Conservation (phyloP, 2,113 vertebrate genomes). For the Muntiacus reevesi region DNA sequence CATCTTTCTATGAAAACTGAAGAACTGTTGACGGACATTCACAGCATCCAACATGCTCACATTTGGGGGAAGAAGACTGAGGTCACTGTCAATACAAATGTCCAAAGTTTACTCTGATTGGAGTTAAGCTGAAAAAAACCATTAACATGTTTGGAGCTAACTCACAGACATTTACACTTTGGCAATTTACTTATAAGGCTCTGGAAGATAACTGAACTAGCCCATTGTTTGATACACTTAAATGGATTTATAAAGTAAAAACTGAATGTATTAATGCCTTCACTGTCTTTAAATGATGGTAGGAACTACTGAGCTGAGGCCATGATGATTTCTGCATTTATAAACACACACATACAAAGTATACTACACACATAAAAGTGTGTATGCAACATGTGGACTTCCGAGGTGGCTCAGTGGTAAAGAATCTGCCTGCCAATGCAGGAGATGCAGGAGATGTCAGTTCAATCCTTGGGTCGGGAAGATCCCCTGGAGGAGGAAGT, state of each 20-base stretch:
- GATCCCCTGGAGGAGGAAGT: neutral
- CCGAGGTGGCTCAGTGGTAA: neutral
- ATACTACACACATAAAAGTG: neutral
- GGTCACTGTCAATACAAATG: neutral
- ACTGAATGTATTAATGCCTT: neutral
- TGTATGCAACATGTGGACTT: neutral
- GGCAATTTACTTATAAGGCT: neutral
- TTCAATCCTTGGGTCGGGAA: neutral
- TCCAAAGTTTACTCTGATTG: neutral
- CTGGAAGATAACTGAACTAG: neutral
- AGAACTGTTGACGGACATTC: neutral
- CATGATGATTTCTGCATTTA: neutral
- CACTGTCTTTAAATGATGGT: neutral
- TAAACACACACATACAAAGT: neutral
- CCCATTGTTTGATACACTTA: neutral
- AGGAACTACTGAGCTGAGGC: neutral
- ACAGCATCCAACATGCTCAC: neutral
- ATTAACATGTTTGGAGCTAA: neutral
- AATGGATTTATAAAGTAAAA: neutral
- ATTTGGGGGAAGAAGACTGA: neutral
- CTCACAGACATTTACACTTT: neutral
- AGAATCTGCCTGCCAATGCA: neutral
- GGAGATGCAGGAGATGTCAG: neutral
- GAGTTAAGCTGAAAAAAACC: neutral
- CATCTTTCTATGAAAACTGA: neutral